phyloP scores from a whole-genome alignment of 2,797 vertebrate species.

The Thalassophryne amazonica region DNA sequence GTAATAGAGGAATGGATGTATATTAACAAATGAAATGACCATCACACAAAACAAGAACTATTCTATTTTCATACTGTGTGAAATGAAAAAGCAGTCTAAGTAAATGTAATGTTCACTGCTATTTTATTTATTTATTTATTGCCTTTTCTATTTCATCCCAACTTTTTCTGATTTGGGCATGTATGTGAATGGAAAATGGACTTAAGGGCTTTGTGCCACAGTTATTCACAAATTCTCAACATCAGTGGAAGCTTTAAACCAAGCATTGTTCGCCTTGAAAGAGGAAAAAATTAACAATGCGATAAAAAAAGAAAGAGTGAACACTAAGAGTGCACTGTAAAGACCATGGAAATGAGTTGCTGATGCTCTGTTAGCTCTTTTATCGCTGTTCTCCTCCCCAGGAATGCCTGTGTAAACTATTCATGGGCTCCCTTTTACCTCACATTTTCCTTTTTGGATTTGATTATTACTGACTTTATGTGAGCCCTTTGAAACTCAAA shows the following conservation, averaged over 20 bases:
- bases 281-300: slow-evolving; percentile 7
- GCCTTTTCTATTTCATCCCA: no score
- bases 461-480: slow-evolving; percentile 23
- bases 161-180: neutral
- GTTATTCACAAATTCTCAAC: neutral
- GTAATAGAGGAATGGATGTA: no score
- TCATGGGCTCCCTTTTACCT: slow-evolving; percentile 17
- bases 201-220: neutral
- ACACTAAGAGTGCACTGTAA: neutral
- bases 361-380: slow-evolving; percentile 19
- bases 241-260: neutral
- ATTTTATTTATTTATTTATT: no score
- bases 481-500: neutral
- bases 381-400: slow-evolving; percentile 21
- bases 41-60: no score
- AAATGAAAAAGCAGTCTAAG: no score
- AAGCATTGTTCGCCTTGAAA: neutral
- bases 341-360: slow-evolving; percentile 14
- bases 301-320: slow-evolving; percentile 8
- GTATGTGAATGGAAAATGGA: neutral
- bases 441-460: slow-evolving; percentile 15
- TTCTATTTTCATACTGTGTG: no score
- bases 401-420: slow-evolving; percentile 23
- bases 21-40: no score
- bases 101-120: no score